These are phyloP conservation scores for Euwallacea fornicatus DNA, from an alignment of 1,140 invertebrate species.

Conservation along the genomic window DNA sequence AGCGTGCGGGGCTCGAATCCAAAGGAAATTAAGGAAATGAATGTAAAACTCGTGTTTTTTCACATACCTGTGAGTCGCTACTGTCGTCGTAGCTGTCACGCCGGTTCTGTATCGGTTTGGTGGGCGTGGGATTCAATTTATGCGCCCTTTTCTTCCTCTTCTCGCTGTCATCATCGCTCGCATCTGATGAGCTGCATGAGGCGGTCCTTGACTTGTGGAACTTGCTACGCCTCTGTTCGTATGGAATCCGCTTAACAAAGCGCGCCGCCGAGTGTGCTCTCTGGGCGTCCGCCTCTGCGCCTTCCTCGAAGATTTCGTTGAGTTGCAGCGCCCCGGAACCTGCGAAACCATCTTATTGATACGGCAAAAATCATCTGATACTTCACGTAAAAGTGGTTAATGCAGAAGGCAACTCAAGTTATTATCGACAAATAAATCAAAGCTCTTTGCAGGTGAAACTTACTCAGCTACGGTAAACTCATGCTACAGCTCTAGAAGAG, in stretches of 20 bases:
- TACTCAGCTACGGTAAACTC: no score
- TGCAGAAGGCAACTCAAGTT: no score
- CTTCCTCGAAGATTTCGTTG: constrained; percentile 75
- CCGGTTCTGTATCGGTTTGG: constrained; percentile 61
- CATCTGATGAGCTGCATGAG: constrained; percentile 86
- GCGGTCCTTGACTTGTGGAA: constrained; percentile 78
- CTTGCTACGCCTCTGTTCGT: constrained; percentile 69
- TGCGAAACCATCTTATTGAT: not conserved
- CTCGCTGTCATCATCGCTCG: constrained; percentile 88
- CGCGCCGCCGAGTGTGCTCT: constrained; percentile 39
- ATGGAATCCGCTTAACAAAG: constrained; percentile 52
- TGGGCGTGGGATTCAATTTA: constrained; percentile 64
- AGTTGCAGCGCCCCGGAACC: constrained; percentile 60
- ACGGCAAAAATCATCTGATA: not conserved
- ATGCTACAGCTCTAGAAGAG: no score
- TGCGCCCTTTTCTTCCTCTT: constrained; percentile 75
- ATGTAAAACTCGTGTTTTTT: not conserved
- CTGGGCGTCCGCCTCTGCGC: constrained; percentile 53
- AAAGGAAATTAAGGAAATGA: not conserved
- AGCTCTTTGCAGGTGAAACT: not conserved
- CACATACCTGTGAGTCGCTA: constrained; percentile 70
- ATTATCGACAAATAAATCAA: no score
- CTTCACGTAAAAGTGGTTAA: no score
- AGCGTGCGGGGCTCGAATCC: not conserved
- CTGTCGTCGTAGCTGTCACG: constrained; percentile 78